These are phyloP conservation scores for Herminia tarsipennalis DNA, from an alignment of 2,888 invertebrate species.

Conservation along the genomic window DNA sequence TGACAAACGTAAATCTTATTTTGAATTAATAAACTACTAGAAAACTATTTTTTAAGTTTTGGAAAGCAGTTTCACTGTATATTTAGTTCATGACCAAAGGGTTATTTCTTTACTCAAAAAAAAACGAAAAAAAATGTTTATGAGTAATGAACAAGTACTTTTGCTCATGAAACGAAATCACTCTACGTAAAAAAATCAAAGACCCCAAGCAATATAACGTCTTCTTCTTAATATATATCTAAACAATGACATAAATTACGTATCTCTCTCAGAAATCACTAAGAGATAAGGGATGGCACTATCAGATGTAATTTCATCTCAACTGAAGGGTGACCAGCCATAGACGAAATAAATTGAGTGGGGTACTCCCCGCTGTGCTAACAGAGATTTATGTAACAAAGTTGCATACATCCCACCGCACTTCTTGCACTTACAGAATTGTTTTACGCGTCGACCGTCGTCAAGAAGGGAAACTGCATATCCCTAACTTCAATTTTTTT, in stretches of 20 bases:
- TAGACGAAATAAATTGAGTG: conserved; percentile 68
- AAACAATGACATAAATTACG: conserved; percentile 42
- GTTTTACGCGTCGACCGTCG: conserved; percentile 12
- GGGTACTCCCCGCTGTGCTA: conserved; percentile 55
- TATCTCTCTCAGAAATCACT: conserved; percentile 49
- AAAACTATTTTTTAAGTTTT: too few species aligned
- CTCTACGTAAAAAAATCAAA: neutral
- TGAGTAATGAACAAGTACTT: too few species aligned
- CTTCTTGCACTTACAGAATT: conserved; percentile 36
- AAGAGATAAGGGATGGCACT: conserved; percentile 60
- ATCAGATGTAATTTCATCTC: conserved; percentile 70
- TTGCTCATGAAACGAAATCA: too few species aligned
- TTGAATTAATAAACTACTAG: too few species aligned
- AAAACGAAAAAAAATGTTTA: too few species aligned
- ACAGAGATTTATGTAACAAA: conserved; percentile 58
- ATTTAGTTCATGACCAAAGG: too few species aligned
- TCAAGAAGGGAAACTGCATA: conserved; percentile 21
- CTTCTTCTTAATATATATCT: conserved; percentile 22
- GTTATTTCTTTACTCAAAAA: too few species aligned
- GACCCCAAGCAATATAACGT: conserved; percentile 9
- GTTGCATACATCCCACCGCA: conserved; percentile 31
- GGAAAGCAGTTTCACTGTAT: too few species aligned
- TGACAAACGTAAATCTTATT: too few species aligned
- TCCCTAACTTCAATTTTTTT: too few species aligned
- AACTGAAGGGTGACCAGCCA: conserved; percentile 66